A percentile compares a stretch with the other conserved stretches of the same genome.
These are phyloP conservation scores for Alosa alosa DNA, from an alignment of 2,113 vertebrate species.

Conservation along the genomic window DNA sequence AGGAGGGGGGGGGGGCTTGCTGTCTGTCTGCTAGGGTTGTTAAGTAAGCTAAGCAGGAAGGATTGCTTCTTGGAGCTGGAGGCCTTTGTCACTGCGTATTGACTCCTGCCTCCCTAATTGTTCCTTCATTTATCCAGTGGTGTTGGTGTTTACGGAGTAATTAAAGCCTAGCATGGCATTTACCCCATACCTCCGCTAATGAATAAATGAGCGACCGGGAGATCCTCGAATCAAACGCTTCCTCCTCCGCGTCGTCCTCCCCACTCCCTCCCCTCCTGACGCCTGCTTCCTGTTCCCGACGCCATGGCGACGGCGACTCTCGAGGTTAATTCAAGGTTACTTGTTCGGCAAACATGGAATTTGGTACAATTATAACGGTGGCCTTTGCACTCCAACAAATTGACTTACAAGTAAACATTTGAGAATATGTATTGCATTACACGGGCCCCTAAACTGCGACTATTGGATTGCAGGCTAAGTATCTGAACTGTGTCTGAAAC, in stretches of 20 bases:
- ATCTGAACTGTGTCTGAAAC: not conserved
- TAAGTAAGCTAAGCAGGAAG: slow-evolving; percentile 64
- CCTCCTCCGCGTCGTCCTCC: not conserved
- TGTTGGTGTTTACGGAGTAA: slow-evolving; percentile 49
- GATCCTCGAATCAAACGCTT: slow-evolving; percentile 27
- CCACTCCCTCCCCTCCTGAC: not conserved
- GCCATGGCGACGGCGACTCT: not conserved
- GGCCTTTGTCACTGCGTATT: slow-evolving; percentile 48
- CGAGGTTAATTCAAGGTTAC: slow-evolving; percentile 13
- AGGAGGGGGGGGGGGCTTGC: not conserved
- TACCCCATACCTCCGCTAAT: slow-evolving; percentile 44
- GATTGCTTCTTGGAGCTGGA: slow-evolving; percentile 46
- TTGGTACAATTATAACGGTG: slow-evolving; percentile 1
- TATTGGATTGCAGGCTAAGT: slow-evolving; percentile 7
- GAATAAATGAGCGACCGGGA: slow-evolving; percentile 35
- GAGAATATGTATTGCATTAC: slow-evolving; percentile 14
- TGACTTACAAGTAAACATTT: slow-evolving; percentile 20
- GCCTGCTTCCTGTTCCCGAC: not conserved
- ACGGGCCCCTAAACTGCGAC: not conserved
- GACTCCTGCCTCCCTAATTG: slow-evolving; percentile 53
- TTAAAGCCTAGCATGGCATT: slow-evolving; percentile 50
- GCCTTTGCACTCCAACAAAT: slow-evolving; percentile 14
- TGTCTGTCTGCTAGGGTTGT: slow-evolving; percentile 67
- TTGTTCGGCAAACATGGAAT: not conserved
- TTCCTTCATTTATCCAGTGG: slow-evolving; percentile 50